These are phyloP conservation scores for Zingel zingel DNA, from an alignment of 2,113 vertebrate species.

Conservation along the genomic window DNA sequence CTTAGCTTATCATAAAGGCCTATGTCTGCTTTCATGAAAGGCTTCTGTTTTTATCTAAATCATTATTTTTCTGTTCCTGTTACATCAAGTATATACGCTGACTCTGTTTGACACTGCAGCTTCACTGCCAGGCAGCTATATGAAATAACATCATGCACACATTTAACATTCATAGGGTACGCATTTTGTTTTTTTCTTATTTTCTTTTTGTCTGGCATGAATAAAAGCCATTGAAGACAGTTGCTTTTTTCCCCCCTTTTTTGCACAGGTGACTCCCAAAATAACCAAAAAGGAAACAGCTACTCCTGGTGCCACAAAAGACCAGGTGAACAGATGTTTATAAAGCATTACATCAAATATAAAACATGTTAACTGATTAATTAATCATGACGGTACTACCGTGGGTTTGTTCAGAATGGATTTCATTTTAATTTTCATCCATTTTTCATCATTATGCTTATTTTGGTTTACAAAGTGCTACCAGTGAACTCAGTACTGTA, in stretches of 20 bases:
- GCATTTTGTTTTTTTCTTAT: not conserved
- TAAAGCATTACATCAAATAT: not conserved
- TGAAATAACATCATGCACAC: not conserved
- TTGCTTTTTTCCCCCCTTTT: constrained; percentile 40
- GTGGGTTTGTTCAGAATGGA: not conserved
- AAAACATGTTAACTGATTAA: not conserved
- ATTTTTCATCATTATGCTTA: too few relatives aligned
- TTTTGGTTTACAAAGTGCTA: not conserved
- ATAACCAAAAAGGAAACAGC: constrained; percentile 81
- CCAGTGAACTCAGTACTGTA: not conserved
- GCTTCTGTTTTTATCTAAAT: constrained; percentile 53
- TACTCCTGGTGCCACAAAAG: constrained; percentile 78
- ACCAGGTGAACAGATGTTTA: constrained; percentile 79
- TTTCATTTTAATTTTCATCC: not conserved
- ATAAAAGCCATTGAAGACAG: constrained; percentile 25
- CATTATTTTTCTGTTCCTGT: constrained; percentile 47
- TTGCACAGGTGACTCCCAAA: constrained; percentile 81
- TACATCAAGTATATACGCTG: constrained; percentile 27
- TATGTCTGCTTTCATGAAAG: constrained; percentile 59
- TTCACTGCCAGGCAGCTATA: not conserved
- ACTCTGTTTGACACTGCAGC: constrained; percentile 6
- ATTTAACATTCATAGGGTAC: not conserved
- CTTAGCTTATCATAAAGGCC: constrained; percentile 60
- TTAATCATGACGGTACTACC: not conserved
- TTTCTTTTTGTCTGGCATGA: not conserved